Percentiles rank a stretch among this genome's conserved stretches.
Evolutionary conservation across 2,797 vertebrate genomes (phyloP).

Genomic region (Momotus momota): DNA sequence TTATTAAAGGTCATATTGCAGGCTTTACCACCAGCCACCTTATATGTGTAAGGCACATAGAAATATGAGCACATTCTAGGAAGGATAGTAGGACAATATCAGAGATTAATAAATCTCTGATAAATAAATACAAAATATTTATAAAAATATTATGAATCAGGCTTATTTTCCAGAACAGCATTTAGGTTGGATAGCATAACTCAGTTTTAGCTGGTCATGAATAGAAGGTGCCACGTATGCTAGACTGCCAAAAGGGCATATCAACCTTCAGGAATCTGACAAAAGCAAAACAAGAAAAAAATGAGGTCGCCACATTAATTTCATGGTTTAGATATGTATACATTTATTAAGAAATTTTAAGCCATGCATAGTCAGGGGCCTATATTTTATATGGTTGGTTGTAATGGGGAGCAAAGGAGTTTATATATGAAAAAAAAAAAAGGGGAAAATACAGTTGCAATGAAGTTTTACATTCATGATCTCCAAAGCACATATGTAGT

Average conservation of each 20-base stretch:
- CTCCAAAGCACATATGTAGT: background rate
- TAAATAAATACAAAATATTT: background rate
- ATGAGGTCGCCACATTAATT: background rate
- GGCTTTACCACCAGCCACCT: background rate
- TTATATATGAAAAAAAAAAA: background rate
- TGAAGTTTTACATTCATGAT: background rate
- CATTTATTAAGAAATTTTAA: background rate
- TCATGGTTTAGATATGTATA: background rate
- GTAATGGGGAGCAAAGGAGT: background rate
- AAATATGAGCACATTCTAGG: background rate
- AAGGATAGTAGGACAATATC: background rate
- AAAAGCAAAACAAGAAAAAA: background rate
- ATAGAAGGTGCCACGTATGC: accelerated
- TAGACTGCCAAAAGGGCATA: background rate
- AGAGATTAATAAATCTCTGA: background rate
- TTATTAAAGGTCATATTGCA: background rate
- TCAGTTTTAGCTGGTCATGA: background rate
- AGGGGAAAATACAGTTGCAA: background rate
- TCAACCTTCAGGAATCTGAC: background rate
- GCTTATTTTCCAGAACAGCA: background rate
- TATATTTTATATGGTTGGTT: background rate
- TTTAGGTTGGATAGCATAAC: background rate
- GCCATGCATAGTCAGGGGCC: background rate
- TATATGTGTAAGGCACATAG: background rate
- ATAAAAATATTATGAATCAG: background rate